Evolutionary conservation across 2,888 invertebrate genomes (phyloP).

Genomic region (Amphipoea lucens): DNA sequence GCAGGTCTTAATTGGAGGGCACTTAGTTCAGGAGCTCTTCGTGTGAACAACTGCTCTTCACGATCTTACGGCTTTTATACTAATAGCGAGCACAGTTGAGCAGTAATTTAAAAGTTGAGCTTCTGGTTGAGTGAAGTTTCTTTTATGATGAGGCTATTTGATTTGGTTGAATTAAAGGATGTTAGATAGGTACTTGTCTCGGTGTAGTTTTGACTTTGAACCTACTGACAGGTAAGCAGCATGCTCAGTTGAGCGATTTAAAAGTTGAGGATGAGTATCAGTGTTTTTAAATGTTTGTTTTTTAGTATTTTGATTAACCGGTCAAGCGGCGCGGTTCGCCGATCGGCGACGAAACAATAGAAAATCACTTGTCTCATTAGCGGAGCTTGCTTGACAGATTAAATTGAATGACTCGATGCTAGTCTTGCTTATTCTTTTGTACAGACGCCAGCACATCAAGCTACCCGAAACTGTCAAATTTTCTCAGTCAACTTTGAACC

Average conservation of each 20-base stretch:
- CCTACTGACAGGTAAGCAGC: neutral
- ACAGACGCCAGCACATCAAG: too few relatives aligned
- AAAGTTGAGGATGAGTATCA: too few relatives aligned
- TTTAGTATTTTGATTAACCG: neutral
- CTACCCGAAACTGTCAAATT: too few relatives aligned
- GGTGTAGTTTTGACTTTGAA: constrained; percentile 5
- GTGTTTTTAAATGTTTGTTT: neutral
- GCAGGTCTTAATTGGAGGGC: constrained; percentile 85
- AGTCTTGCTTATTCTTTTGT: neutral
- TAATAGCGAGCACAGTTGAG: constrained; percentile 59
- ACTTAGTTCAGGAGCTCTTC: constrained; percentile 79
- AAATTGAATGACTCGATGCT: neutral
- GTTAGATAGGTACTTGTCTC: neutral
- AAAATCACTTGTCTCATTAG: too few relatives aligned
- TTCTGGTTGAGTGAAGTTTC: constrained; percentile 20
- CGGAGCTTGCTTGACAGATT: too few relatives aligned
- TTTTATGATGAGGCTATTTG: constrained; percentile 5
- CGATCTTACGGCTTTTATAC: constrained; percentile 63
- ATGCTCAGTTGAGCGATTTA: neutral
- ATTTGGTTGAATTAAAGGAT: constrained; percentile 15
- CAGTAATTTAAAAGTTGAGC: constrained; percentile 38
- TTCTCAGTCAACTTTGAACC: too few relatives aligned
- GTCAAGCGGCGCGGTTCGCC: too few relatives aligned
- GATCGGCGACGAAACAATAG: too few relatives aligned
- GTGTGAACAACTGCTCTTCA: constrained; percentile 71